Percentiles rank a stretch among this genome's conserved stretches.
These are phyloP conservation scores for Hecatera dysodea DNA, from an alignment of 2,888 invertebrate genomes.

Conservation along the genomic window DNA sequence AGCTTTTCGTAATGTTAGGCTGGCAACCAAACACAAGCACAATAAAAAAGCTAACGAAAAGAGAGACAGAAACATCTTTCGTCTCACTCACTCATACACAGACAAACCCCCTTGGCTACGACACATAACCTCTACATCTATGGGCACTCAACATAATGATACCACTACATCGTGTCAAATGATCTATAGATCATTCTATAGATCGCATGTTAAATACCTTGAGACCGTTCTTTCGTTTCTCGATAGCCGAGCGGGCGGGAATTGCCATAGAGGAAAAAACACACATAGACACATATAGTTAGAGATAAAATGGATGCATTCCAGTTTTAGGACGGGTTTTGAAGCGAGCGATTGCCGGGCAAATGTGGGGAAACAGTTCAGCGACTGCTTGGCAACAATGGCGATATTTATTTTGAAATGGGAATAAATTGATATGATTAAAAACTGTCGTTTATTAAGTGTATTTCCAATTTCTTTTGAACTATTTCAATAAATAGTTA, in stretches of 20 bases:
- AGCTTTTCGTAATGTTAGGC: background rate
- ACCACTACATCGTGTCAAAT: conserved; percentile 83
- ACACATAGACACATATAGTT: conserved; percentile 92
- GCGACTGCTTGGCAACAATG: background rate
- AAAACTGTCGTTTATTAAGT: too few species aligned
- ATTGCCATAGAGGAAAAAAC: conserved; percentile 94
- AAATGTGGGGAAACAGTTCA: conserved; percentile 16
- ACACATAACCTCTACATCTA: conserved; percentile 89
- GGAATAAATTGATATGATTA: background rate
- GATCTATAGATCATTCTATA: conserved; percentile 66
- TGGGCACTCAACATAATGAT: conserved; percentile 84
- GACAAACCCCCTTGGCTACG: conserved; percentile 91
- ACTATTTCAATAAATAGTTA: background rate
- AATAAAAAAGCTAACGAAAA: background rate
- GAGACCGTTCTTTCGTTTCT: conserved; percentile 90
- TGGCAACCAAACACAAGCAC: conserved; percentile 42
- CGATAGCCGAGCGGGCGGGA: conserved; percentile 92
- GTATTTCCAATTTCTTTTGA: background rate
- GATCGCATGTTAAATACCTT: conserved; percentile 86
- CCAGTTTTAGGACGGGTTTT: conserved; percentile 62
- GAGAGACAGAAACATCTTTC: conserved; percentile 79
- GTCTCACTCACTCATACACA: conserved; percentile 82
- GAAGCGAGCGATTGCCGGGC: conserved; percentile 52
- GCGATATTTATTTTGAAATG: conserved; percentile 2
- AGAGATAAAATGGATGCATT: conserved; percentile 91